Conservation (phyloP, 2,888 invertebrate species). For the Drosophila hawaiiensis region DNA sequence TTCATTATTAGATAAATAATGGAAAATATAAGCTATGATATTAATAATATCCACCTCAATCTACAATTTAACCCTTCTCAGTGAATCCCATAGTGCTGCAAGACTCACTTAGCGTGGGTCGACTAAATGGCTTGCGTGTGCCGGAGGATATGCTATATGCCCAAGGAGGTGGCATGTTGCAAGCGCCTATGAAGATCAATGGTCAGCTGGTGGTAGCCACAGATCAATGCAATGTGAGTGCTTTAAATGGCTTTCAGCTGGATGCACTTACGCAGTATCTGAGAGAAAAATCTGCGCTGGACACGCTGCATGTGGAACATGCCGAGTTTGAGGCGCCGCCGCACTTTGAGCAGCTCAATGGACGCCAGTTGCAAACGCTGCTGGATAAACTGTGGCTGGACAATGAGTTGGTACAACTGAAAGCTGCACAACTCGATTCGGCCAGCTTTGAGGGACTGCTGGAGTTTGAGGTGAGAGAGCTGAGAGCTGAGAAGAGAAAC, state of each 20-base stretch:
- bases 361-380: slow-evolving; percentile 80
- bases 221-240: slow-evolving; percentile 56
- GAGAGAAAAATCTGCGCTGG: slow-evolving; percentile 6
- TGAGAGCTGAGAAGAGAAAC: neutral
- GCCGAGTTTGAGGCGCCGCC: slow-evolving; percentile 85
- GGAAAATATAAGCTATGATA: neutral
- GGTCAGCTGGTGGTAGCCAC: slow-evolving; percentile 44
- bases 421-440: slow-evolving; percentile 59
- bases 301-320: slow-evolving; percentile 83
- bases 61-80: slow-evolving; percentile 22
- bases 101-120: slow-evolving; percentile 73
- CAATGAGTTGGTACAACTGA: slow-evolving; percentile 81
- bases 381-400: slow-evolving; percentile 86
- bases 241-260: slow-evolving; percentile 74
- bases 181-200: slow-evolving; percentile 57
- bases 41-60: neutral
- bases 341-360: slow-evolving; percentile 84
- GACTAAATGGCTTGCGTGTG: slow-evolving; percentile 84
- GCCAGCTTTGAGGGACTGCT: slow-evolving; percentile 77
- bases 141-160: slow-evolving; percentile 85
- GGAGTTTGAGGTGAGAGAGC: slow-evolving; percentile 70
- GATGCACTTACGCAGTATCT: slow-evolving; percentile 64
- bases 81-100: slow-evolving; percentile 78
- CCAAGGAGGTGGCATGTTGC: slow-evolving; percentile 64
- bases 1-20: neutral